Evolutionary conservation across 2,797 vertebrate genomes (phyloP).

Genomic region (Tiaroga cobitis): DNA sequence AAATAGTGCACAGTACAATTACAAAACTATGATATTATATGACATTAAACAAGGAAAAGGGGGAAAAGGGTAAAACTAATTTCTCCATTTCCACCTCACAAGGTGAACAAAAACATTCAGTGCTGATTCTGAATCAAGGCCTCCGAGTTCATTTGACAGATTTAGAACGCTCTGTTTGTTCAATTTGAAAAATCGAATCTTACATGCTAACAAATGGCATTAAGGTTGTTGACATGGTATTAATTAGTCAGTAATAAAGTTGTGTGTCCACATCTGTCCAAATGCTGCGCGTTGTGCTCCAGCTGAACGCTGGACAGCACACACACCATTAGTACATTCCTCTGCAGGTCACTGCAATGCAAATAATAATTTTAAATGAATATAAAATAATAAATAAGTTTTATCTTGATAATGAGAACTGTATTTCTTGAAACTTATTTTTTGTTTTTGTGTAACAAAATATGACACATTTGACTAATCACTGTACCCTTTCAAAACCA

Average conservation of each 20-base stretch:
- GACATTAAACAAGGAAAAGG: background rate
- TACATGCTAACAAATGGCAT: conserved; percentile 50
- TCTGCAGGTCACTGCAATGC: conserved; percentile 64
- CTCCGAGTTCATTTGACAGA: conserved; percentile 30
- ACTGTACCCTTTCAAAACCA: conserved; percentile 16
- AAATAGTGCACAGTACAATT: background rate
- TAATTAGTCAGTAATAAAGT: conserved; percentile 34
- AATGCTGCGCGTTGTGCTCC: conserved; percentile 45
- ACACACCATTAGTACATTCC: conserved; percentile 55
- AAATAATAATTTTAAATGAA: conserved; percentile 21
- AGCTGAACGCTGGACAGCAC: conserved; percentile 48
- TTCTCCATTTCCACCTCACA: background rate
- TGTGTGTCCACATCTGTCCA: conserved; percentile 46
- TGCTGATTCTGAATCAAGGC: background rate
- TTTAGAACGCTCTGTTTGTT: conserved; percentile 13
- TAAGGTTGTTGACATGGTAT: conserved; percentile 48
- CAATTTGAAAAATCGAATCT: conserved; percentile 33
- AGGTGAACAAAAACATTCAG: conserved; percentile 4
- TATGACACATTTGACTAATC: background rate
- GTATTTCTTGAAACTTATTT: conserved; percentile 61
- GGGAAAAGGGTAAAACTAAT: background rate
- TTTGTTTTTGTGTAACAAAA: conserved; percentile 28
- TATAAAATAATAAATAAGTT: conserved; percentile 49
- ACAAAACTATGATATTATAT: conserved; percentile 1
- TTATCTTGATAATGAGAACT: conserved; percentile 58